Percentiles rank a stretch among this genome's conserved stretches.
Conservation (phyloP, 2,797 vertebrate genomes). For the Megaceryle alcyon region DNA sequence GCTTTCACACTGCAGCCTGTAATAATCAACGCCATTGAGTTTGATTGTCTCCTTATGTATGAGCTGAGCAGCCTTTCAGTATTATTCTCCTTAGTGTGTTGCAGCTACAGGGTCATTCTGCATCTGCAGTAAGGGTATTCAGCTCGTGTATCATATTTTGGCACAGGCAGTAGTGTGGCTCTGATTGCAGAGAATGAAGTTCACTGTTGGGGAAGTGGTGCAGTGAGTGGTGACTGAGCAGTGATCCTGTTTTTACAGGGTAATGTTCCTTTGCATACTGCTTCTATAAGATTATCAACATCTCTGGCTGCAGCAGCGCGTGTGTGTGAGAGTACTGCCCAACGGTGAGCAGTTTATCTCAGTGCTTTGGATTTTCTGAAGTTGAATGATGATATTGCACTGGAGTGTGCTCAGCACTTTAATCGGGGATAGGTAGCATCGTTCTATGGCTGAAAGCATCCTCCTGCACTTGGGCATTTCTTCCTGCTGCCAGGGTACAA, state of each 20-base stretch:
- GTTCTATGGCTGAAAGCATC: accelerated
- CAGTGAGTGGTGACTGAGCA: neutral
- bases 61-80: neutral
- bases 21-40: accelerated
- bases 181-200: neutral
- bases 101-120: neutral
- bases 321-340: neutral
- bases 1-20: neutral
- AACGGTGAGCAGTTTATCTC: neutral
- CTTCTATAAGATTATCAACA: accelerated
- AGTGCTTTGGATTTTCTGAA: neutral
- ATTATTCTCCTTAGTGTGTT: accelerated
- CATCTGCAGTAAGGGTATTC: accelerated
- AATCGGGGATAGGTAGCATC: neutral
- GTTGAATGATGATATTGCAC: neutral
- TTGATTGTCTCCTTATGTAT: neutral
- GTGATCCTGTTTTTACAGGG: neutral
- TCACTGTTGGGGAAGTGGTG: neutral
- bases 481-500: neutral
- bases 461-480: neutral
- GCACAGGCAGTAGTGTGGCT: neutral
- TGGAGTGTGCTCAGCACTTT: neutral
- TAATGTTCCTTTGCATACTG: neutral
- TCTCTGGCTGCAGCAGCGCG: accelerated
- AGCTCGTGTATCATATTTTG: accelerated